Conservation (phyloP, 2,113 vertebrate species). For the Carassius carassius region DNA sequence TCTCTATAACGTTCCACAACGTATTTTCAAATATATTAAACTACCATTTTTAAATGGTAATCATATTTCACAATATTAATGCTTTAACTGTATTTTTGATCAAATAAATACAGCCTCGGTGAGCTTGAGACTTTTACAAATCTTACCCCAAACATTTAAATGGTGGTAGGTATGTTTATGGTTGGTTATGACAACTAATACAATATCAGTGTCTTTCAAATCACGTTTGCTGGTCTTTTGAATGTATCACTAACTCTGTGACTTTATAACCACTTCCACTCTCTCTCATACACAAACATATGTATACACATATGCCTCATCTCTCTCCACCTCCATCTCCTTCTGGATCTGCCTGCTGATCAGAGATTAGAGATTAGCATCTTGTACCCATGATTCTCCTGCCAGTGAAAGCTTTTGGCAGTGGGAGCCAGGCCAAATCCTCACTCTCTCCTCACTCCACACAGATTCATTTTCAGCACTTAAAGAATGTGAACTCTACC, state of each 20-base stretch:
- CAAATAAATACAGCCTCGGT: not conserved
- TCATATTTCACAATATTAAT: too few species aligned
- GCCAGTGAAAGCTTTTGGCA: slow-evolving; percentile 78
- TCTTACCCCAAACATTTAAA: not conserved
- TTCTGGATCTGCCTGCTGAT: slow-evolving; percentile 68
- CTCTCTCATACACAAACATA: slow-evolving; percentile 29
- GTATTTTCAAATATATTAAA: not conserved
- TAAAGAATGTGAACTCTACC: slow-evolving; percentile 58
- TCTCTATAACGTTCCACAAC: too few species aligned
- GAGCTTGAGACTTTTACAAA: not conserved
- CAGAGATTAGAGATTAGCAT: slow-evolving; percentile 75
- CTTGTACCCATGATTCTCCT: slow-evolving; percentile 68
- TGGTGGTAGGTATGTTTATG: not conserved
- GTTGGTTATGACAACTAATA: not conserved
- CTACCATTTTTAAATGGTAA: too few species aligned
- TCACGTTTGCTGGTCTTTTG: not conserved
- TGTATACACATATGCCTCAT: slow-evolving; percentile 54
- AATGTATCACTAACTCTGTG: not conserved
- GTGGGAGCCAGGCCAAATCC: slow-evolving; percentile 78
- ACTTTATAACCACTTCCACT: slow-evolving; percentile 38
- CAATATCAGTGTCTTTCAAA: not conserved
- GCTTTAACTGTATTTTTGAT: too few species aligned
- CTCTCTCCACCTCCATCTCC: slow-evolving; percentile 59
- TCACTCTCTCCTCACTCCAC: slow-evolving; percentile 70
- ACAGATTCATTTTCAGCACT: slow-evolving; percentile 65